Evolutionary conservation across 2,888 invertebrate species (phyloP), one percentile per base, ranked within the genome.

Genomic region (Adela reaumurella): DNA sequence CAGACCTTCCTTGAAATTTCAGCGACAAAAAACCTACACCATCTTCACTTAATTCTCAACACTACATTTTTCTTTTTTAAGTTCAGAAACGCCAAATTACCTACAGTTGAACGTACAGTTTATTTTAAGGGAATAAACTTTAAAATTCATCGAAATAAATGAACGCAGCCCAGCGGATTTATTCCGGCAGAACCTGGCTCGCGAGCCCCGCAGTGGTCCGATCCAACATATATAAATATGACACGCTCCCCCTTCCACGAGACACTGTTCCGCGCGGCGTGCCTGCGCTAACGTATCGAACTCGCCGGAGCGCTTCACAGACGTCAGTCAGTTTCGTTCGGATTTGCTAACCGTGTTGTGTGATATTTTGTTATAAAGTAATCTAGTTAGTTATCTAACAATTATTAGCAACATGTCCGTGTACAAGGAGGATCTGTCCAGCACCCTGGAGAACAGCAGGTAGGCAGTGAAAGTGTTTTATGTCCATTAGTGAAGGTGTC

Each of bases 361-460:
- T 35, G 35, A 35, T 35, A 35, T 35, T n/a, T 35, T 14, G 35
- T 35, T 35, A 14, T 35, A 35, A 35, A 35, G 24, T 35, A 35
- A 35, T 11, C 35, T 35, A 35, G 35, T 35, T 35, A 35, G n/a
- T 14, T 35, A n/a, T n/a, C n/a, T n/a, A 8, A 8, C 6, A 35
- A 24, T 24, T 4, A 24, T 6, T 24, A 24, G 24, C 24, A 8
- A 24, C 8, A 35, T 35, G 35, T 35, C 35, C 3, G 35, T 11
- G 35, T 35, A 35, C 35, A 35, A 35, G 11, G 35, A 35, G 14
- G 77, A 78, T 55, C 70, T 78, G 58, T 77, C 78, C 48, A 67
- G 68, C 47, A 78, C 71, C 61, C 65, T 81, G 76, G 80, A 81
- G 63, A 80, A 70, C 62, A 80, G 80, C 80, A 81, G 80, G 80